phyloP scores from a whole-genome alignment of 1,140 invertebrate species.

The Diabrotica undecimpunctata region DNA sequence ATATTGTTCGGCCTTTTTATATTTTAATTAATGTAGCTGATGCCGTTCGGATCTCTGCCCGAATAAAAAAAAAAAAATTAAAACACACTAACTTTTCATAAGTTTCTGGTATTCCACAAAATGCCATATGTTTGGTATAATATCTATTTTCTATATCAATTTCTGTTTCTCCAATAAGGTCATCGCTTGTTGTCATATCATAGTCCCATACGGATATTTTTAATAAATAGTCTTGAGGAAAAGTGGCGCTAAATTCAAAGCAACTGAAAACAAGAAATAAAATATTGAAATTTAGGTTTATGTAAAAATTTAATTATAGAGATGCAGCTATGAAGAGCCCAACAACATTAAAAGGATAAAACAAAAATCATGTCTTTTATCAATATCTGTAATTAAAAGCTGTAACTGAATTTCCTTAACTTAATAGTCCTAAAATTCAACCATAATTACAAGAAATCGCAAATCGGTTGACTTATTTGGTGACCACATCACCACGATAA shows the following conservation, averaged over 20 bases:
- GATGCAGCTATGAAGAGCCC: too few species aligned
- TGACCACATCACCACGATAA: too few species aligned
- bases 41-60: too few species aligned
- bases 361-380: neutral
- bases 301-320: too few species aligned
- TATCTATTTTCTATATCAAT: slow-evolving; percentile 87
- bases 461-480: too few species aligned
- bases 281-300: neutral
- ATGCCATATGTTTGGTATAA: slow-evolving; percentile 72
- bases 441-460: too few species aligned
- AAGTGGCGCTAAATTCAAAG: slow-evolving; percentile 70
- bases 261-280: slow-evolving; percentile 51
- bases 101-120: slow-evolving; percentile 68
- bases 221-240: slow-evolving; percentile 71
- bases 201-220: slow-evolving; percentile 74
- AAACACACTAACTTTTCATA: slow-evolving; percentile 59
- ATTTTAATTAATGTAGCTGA: too few species aligned
- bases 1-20: too few species aligned
- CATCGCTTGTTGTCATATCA: slow-evolving; percentile 66
- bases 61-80: too few species aligned
- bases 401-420: neutral
- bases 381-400: too few species aligned
- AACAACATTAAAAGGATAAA: neutral
- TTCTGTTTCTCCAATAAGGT: slow-evolving; percentile 79
- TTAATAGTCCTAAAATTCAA: too few species aligned